A percentile compares a stretch with the other conserved stretches of the same genome.
Conservation (phyloP, 1,140 invertebrate species). For the Platyscapa corneri region DNA sequence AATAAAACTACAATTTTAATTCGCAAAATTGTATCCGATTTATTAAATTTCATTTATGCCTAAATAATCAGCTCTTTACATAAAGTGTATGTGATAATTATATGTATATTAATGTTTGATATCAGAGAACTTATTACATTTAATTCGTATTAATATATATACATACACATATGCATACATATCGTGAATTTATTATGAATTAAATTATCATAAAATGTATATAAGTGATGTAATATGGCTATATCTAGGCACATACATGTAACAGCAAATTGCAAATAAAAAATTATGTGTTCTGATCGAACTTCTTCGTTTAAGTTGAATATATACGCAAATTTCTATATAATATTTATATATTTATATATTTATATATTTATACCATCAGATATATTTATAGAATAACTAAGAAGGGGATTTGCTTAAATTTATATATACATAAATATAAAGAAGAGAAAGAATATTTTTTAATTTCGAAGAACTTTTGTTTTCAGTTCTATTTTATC, state of each 20-base stretch:
- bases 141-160: slow-evolving; percentile 64
- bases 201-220: slow-evolving; percentile 71
- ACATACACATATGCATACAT: slow-evolving; percentile 64
- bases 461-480: background rate
- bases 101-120: slow-evolving; percentile 62
- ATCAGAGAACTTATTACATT: slow-evolving; percentile 56
- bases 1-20: slow-evolving; percentile 58
- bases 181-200: slow-evolving; percentile 68
- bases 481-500: background rate
- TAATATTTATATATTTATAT: slow-evolving; percentile 50
- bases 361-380: slow-evolving; percentile 34
- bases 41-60: slow-evolving; percentile 75
- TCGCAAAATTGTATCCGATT: slow-evolving; percentile 75
- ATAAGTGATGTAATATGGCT: slow-evolving; percentile 70
- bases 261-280: slow-evolving; percentile 71
- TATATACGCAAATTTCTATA: slow-evolving; percentile 51
- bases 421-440: slow-evolving; percentile 63
- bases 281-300: slow-evolving; percentile 64
- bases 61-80: slow-evolving; percentile 75
- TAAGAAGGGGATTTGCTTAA: slow-evolving; percentile 54
- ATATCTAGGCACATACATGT: slow-evolving; percentile 73
- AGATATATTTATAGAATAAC: slow-evolving; percentile 39
- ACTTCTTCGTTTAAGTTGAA: slow-evolving; percentile 55
- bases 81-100: slow-evolving; percentile 63
- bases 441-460: slow-evolving; percentile 29